A percentile compares a stretch with the other conserved stretches of the same genome.
Evolutionary conservation across 2,113 vertebrate species (phyloP).

Genomic region (Siphamia tubifer): DNA sequence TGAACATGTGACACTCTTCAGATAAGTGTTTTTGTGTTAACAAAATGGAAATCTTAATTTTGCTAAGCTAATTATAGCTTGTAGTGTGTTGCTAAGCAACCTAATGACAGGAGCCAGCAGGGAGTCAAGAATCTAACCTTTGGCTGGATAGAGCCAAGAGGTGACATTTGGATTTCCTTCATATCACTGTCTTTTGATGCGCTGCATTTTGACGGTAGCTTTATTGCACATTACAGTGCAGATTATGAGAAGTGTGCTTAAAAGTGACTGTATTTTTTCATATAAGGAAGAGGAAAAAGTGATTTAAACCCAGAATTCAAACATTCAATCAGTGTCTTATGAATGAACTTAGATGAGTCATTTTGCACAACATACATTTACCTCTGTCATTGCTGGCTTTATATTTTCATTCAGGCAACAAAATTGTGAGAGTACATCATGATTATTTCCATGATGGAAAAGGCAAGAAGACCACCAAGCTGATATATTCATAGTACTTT

Average conservation of each 20-base stretch:
- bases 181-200: slow-evolving; percentile 62
- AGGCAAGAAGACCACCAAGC: not conserved
- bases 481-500: not conserved
- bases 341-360: slow-evolving; percentile 36
- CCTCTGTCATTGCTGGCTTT: not conserved
- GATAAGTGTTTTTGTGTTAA: slow-evolving; percentile 78
- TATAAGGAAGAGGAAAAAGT: not conserved
- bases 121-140: slow-evolving; percentile 81
- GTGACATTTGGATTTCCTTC: slow-evolving; percentile 73
- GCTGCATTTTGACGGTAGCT: slow-evolving; percentile 10
- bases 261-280: slow-evolving; percentile 13
- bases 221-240: slow-evolving; percentile 10
- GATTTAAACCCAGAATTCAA: slow-evolving; percentile 22
- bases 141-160: slow-evolving; percentile 75
- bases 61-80: slow-evolving; percentile 77
- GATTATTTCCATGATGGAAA: not conserved
- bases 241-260: slow-evolving; percentile 14
- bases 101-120: slow-evolving; percentile 78
- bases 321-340: slow-evolving; percentile 33
- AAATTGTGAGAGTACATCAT: not conserved
- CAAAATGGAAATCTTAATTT: slow-evolving; percentile 79
- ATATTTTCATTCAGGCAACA: not conserved
- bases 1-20: slow-evolving; percentile 74
- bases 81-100: slow-evolving; percentile 76
- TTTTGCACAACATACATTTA: slow-evolving; percentile 9